These are phyloP conservation scores for Choloepus didactylus DNA, from an alignment of 2,797 vertebrate species.

Conservation along the genomic window DNA sequence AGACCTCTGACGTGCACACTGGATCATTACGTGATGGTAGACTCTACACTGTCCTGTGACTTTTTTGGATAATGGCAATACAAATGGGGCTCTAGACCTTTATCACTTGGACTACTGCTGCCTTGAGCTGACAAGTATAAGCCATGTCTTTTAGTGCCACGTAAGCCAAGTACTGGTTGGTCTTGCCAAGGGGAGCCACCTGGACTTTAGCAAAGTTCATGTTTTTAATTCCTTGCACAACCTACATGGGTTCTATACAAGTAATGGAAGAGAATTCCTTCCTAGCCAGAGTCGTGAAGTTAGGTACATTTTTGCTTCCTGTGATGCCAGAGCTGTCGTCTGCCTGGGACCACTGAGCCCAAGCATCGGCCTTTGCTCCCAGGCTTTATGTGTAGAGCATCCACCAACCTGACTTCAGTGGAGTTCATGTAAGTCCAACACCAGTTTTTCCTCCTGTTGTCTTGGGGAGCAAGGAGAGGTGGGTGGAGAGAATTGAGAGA, in stretches of 20 bases:
- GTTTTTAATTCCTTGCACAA: background rate
- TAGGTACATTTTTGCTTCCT: background rate
- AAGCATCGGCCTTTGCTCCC: background rate
- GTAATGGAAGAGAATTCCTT: background rate
- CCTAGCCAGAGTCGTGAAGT: background rate
- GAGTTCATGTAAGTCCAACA: background rate
- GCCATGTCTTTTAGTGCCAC: background rate
- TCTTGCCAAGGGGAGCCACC: background rate
- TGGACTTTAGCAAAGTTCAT: background rate
- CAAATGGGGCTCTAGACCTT: background rate
- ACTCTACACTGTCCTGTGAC: background rate
- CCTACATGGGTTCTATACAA: background rate
- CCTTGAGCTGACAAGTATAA: background rate
- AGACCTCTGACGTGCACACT: conserved; percentile 60
- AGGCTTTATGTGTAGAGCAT: background rate
- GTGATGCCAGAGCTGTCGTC: background rate
- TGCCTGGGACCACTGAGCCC: background rate
- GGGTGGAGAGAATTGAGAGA: background rate
- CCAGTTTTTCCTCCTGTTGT: background rate
- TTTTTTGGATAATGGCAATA: background rate
- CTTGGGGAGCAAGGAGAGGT: background rate
- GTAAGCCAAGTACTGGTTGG: background rate
- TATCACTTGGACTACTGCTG: no score
- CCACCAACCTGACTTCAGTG: background rate
- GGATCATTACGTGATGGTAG: conserved; percentile 35